Evolutionary conservation across 2,888 invertebrate species (phyloP).

Genomic region (Didymodactylos carnosus): DNA sequence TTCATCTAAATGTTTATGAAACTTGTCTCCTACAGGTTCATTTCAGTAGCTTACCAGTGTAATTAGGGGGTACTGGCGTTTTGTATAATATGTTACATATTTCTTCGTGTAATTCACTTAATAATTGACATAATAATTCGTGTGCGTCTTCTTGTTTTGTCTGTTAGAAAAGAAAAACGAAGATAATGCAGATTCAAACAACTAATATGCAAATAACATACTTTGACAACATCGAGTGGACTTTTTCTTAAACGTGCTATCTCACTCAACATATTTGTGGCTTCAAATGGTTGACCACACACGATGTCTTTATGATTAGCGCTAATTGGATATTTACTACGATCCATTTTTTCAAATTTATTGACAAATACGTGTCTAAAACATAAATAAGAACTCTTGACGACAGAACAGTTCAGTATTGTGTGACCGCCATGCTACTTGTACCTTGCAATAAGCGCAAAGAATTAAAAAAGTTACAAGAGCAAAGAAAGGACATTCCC

Average conservation of each 20-base stretch:
- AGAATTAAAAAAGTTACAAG: too few relatives aligned
- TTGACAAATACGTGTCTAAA: constrained; percentile 27
- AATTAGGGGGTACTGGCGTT: too few relatives aligned
- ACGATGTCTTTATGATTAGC: constrained; percentile 22
- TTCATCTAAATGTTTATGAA: too few relatives aligned
- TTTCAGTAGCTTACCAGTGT: too few relatives aligned
- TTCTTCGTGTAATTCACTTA: constrained; percentile 85
- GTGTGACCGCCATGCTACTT: too few relatives aligned
- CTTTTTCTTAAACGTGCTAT: constrained; percentile 48
- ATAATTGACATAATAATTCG: constrained; percentile 73
- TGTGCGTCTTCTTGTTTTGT: constrained; percentile 78
- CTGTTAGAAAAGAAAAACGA: too few relatives aligned
- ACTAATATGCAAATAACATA: too few relatives aligned
- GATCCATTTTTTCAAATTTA: constrained; percentile 20
- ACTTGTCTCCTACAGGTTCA: too few relatives aligned
- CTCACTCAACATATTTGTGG: constrained; percentile 62
- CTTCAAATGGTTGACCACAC: constrained; percentile 62
- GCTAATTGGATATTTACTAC: constrained; percentile 3
- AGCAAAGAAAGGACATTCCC: too few relatives aligned
- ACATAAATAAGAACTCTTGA: constrained; percentile 10
- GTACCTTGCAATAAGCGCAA: too few relatives aligned
- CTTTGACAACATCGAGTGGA: constrained; percentile 37
- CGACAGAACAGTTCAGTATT: too few relatives aligned
- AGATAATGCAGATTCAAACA: too few relatives aligned
- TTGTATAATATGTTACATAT: constrained; percentile 41